Conservation (phyloP, 2,113 vertebrate genomes). For the Gymnorhina tibicen region DNA sequence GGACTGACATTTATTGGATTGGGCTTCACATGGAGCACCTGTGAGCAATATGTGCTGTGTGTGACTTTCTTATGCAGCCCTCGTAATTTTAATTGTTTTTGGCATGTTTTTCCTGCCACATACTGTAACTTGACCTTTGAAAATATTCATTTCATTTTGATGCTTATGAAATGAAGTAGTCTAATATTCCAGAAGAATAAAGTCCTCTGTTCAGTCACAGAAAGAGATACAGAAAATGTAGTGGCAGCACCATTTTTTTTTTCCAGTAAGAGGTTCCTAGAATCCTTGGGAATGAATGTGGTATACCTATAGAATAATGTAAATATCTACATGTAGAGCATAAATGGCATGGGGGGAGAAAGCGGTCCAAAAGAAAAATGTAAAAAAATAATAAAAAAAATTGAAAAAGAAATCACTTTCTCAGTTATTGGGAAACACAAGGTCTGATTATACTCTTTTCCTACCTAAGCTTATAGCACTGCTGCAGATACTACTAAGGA, state of each 20-base stretch:
- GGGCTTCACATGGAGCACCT: constrained; percentile 44
- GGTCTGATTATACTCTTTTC: not conserved
- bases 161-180: not conserved
- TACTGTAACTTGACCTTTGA: constrained; percentile 43
- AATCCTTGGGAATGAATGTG: not conserved
- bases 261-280: not conserved
- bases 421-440: not conserved
- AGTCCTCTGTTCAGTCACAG: not conserved
- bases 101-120: constrained; percentile 43
- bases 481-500: not conserved
- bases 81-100: constrained; percentile 42
- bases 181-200: constrained; percentile 15
- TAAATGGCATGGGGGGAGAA: not conserved
- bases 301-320: not conserved
- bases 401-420: not conserved
- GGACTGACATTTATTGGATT: constrained; percentile 54
- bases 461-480: not conserved
- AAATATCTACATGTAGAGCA: not conserved
- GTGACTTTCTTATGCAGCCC: constrained; percentile 10
- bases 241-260: not conserved
- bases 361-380: not conserved
- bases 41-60: constrained; percentile 35
- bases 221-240: not conserved
- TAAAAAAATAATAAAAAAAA: no score
- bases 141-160: constrained; percentile 21